These are phyloP conservation scores for Adoxophyes honmai DNA, from an alignment of 1,140 invertebrate species.

Conservation along the genomic window DNA sequence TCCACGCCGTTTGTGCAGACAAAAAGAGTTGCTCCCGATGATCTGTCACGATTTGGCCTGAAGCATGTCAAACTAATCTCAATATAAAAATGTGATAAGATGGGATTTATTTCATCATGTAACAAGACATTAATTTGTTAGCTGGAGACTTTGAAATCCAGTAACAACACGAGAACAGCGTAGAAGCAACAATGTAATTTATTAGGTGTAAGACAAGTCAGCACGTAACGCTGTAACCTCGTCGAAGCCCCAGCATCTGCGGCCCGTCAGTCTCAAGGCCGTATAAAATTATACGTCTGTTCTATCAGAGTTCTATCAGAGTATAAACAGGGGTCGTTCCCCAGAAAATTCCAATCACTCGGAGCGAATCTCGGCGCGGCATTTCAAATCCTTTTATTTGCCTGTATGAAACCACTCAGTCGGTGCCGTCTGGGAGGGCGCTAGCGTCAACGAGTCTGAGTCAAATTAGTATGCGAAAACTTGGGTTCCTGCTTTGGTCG, in stretches of 20 bases:
- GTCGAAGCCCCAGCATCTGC: background rate
- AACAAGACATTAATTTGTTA: no score
- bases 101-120: no score
- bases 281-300: conserved; percentile 3
- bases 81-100: no score
- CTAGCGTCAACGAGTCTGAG: background rate
- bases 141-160: no score
- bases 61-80: no score
- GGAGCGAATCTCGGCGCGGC: conserved; percentile 1
- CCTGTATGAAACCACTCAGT: background rate
- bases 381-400: conserved; percentile 4
- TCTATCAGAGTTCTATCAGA: conserved; percentile 7
- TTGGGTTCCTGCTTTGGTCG: background rate
- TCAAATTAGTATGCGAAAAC: background rate
- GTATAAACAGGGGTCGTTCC: background rate
- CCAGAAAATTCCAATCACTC: conserved; percentile 14
- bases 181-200: no score
- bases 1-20: no score
- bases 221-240: background rate
- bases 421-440: background rate
- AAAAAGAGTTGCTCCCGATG: no score
- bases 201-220: background rate
- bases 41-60: no score
- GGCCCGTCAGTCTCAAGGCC: background rate
- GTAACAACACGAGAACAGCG: no score